phyloP scores from a whole-genome alignment of 2,113 vertebrate genomes.

The Erinaceus europaeus region DNA sequence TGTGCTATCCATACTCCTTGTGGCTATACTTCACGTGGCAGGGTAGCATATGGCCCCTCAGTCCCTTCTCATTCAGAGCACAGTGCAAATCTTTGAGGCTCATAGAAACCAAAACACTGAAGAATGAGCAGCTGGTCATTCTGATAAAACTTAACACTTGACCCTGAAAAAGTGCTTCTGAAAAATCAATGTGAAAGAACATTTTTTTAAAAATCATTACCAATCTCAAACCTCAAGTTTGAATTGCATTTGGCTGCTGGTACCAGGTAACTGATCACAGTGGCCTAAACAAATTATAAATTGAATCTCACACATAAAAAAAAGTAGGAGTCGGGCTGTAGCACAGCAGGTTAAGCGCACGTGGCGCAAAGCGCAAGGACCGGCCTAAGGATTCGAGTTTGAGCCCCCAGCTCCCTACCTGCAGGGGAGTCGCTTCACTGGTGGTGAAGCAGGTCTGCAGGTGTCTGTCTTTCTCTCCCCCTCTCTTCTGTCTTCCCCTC shows the following conservation, averaged over 20 bases:
- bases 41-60: not conserved
- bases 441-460: too few relatives aligned
- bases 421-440: too few relatives aligned
- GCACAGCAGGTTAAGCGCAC: too few relatives aligned
- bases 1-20: not conserved
- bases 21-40: not conserved
- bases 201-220: constrained; percentile 40
- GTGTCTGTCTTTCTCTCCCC: too few relatives aligned
- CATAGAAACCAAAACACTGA: constrained; percentile 45
- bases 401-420: too few relatives aligned
- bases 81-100: not conserved
- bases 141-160: constrained; percentile 52
- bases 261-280: not conserved
- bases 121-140: constrained; percentile 31
- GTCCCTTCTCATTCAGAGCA: not conserved
- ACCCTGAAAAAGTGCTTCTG: constrained; percentile 27
- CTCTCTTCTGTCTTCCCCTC: too few relatives aligned
- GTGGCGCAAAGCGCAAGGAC: too few relatives aligned
- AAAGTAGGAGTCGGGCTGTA: too few relatives aligned
- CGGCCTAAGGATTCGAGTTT: too few relatives aligned
- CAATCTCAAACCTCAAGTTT: constrained; percentile 21
- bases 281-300: not conserved
- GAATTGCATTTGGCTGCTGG: not conserved
- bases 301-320: not conserved
- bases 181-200: constrained; percentile 68